Percentiles rank a stretch among this genome's conserved stretches.
phyloP scores from a whole-genome alignment of 2,888 invertebrate genomes.

The Clivina fossor region DNA sequence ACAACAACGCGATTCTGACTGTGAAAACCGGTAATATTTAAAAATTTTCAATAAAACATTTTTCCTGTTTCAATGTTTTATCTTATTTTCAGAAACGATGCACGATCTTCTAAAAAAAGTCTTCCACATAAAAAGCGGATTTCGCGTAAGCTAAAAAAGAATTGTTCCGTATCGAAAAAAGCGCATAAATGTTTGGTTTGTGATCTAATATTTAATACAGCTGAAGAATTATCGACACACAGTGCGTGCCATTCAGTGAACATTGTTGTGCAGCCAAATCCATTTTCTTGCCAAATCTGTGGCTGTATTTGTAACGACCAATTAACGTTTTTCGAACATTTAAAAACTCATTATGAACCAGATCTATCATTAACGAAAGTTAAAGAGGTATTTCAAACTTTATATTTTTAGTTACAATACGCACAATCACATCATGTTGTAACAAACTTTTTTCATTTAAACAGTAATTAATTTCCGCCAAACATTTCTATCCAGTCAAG shows the following conservation, averaged over 20 bases:
- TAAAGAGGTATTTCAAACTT: slow-evolving; percentile 10
- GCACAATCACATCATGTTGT: not conserved
- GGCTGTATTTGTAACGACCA: slow-evolving; percentile 75
- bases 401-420: too few species aligned
- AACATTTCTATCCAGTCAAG: too few species aligned
- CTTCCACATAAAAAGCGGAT: slow-evolving; percentile 86
- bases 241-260: slow-evolving; percentile 53
- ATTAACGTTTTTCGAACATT: slow-evolving; percentile 80
- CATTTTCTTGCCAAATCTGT: slow-evolving; percentile 77
- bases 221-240: slow-evolving; percentile 53
- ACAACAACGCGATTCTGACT: slow-evolving; percentile 47
- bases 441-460: too few species aligned
- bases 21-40: slow-evolving; percentile 43
- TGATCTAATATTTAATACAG: slow-evolving; percentile 53
- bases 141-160: slow-evolving; percentile 69
- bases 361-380: slow-evolving; percentile 8
- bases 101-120: slow-evolving; percentile 61
- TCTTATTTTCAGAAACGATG: slow-evolving; percentile 45
- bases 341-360: slow-evolving; percentile 81
- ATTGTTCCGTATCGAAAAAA: slow-evolving; percentile 44
- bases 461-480: too few species aligned
- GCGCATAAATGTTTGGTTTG: slow-evolving; percentile 54
- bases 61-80: not conserved
- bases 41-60: slow-evolving; percentile 14
- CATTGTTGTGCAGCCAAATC: slow-evolving; percentile 53